Conservation (phyloP, 2,797 vertebrate species). For the Numenius phaeopus region DNA sequence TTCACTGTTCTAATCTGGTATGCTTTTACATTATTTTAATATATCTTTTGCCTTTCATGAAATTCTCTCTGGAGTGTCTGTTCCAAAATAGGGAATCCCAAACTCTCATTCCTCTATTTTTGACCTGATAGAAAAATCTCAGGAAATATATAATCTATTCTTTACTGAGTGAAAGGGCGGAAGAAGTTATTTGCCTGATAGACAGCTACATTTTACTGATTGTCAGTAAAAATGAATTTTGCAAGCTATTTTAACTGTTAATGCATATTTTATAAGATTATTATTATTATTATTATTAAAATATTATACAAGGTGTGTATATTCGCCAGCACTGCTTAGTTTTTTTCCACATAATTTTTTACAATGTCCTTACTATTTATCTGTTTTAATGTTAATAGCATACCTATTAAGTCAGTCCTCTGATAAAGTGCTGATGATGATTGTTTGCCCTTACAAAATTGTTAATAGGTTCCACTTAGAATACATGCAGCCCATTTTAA, state of each 20-base stretch:
- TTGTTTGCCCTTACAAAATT: background rate
- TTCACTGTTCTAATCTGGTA: background rate
- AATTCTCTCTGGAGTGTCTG: background rate
- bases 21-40: conserved; percentile 5
- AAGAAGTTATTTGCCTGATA: background rate
- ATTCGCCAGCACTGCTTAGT: background rate
- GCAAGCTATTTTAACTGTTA: background rate
- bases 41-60: background rate
- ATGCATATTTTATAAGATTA: background rate
- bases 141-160: background rate
- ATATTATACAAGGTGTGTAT: background rate
- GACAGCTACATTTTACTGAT: background rate
- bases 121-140: background rate
- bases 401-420: background rate
- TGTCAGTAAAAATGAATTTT: background rate
- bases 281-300: background rate
- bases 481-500: background rate
- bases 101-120: background rate
- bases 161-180: background rate
- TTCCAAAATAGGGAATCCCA: background rate
- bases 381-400: background rate
- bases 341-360: background rate
- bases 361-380: background rate
- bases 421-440: background rate
- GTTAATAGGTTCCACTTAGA: background rate